A percentile compares a stretch with the other conserved stretches of the same genome.
Conservation (phyloP, 2,113 vertebrate species). For the Lasiurus borealis region DNA sequence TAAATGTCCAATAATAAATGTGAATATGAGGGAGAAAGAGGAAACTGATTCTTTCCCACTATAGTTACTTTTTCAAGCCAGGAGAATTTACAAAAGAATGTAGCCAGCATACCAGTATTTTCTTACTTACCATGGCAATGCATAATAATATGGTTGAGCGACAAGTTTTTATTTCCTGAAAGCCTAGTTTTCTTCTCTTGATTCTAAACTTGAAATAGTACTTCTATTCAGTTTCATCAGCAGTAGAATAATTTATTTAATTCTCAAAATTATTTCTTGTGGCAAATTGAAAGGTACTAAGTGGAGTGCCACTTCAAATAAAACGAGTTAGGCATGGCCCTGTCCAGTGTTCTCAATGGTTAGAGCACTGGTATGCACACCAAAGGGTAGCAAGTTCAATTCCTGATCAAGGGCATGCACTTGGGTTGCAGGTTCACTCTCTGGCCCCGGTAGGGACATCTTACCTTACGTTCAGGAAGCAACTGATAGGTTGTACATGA, state of each 20-base stretch:
- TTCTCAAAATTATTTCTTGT: conserved; percentile 16
- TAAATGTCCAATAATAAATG: background rate
- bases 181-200: conserved; percentile 35
- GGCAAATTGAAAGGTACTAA: conserved; percentile 35
- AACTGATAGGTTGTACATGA: background rate
- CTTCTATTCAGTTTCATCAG: conserved; percentile 53
- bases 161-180: conserved; percentile 50
- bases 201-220: background rate
- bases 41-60: conserved; percentile 23
- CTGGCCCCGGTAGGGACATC: no score
- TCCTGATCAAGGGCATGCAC: no score
- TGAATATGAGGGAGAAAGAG: background rate
- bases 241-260: conserved; percentile 43
- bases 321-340: background rate
- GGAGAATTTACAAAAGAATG: conserved; percentile 14
- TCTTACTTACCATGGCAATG: background rate
- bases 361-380: no score
- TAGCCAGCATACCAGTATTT: conserved; percentile 8
- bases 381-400: no score
- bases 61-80: conserved; percentile 20
- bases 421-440: no score
- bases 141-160: background rate
- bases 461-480: no score
- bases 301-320: background rate
- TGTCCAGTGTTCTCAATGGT: no score